Conservation (phyloP, 1,140 invertebrate species). For the Danaus melanippus region DNA sequence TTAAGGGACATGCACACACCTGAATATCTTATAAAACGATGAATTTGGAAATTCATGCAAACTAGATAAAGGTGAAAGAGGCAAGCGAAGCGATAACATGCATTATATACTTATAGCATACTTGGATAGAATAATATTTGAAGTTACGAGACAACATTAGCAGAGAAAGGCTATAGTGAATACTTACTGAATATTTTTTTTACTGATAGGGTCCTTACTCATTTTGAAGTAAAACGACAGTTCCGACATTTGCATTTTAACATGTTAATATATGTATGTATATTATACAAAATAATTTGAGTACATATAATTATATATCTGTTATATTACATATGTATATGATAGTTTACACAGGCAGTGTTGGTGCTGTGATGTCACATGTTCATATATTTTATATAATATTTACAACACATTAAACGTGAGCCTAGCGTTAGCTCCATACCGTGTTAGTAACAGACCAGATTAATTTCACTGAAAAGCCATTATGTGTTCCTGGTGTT, state of each 20-base stretch:
- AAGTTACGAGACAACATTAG: not conserved
- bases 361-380: conserved; percentile 3
- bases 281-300: not conserved
- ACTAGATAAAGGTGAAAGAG: conserved; percentile 30
- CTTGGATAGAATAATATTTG: no score
- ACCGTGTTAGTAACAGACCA: conserved; percentile 4
- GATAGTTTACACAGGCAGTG: conserved; percentile 8
- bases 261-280: no score
- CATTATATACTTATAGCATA: not conserved
- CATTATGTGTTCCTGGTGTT: conserved; percentile 10
- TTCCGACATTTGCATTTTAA: no score
- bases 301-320: conserved; percentile 11
- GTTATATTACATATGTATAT: conserved; percentile 18
- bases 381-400: conserved; percentile 1
- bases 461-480: conserved; percentile 10
- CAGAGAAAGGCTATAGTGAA: not conserved
- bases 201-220: no score
- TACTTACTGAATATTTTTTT: not conserved
- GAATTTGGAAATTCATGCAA: conserved; percentile 7
- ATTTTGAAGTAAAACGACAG: no score
- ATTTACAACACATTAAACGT: conserved; percentile 10
- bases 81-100: conserved; percentile 31
- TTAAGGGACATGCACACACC: no score
- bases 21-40: no score
- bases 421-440: conserved; percentile 15